Evolutionary conservation across 2,113 vertebrate species (phyloP), one percentile per base, ranked within the genome.

Genomic region (Callospermophilus lateralis): DNA sequence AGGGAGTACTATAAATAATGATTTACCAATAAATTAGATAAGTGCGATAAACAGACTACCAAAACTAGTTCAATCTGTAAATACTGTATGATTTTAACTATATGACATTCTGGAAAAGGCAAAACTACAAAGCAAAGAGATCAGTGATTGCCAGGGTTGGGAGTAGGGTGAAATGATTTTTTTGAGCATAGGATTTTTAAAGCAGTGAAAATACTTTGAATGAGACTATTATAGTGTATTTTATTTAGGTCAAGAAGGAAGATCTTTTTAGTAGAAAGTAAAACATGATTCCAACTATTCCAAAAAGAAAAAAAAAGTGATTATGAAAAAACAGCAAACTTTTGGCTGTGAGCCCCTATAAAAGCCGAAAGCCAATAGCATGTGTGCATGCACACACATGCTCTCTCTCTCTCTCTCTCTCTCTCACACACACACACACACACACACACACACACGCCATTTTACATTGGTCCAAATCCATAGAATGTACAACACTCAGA

Each of bases 251-350:
- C 26, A 65, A 67, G 26, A 45, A 67, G 55, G 22, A 81, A 74
- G 12, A 45, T 3, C 3, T 87, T n/a, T 24, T 65, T 37, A 74
- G 37, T n/a, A 61, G 55, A 45, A 80, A 92, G 61, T 37, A 24
- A 26, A 83, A 30, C 42, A 45, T 48, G 24, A 63, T 99, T 99
- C 99, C 99, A 99, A 97, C 99, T 99, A 92, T 96, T 96, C 22
- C 34, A 65, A 89, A 96, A 88, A 96, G 70, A 53, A 17, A 53
- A 53, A 97, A 90, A 95, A 76, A 61, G 22, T 28, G 6, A 89
- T 67, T 15, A 73, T 85, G 55, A 88, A 92, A 85, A 65, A 28
- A 63, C 13, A 53, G 51, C 51, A 53, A 53, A 53, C 51, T 16
- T 4, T 53, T 16, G 51, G 51, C 51, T 53, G 51, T 53, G 4